Evolutionary conservation across 2,888 invertebrate genomes (phyloP).

Genomic region (Magallana nippona): DNA sequence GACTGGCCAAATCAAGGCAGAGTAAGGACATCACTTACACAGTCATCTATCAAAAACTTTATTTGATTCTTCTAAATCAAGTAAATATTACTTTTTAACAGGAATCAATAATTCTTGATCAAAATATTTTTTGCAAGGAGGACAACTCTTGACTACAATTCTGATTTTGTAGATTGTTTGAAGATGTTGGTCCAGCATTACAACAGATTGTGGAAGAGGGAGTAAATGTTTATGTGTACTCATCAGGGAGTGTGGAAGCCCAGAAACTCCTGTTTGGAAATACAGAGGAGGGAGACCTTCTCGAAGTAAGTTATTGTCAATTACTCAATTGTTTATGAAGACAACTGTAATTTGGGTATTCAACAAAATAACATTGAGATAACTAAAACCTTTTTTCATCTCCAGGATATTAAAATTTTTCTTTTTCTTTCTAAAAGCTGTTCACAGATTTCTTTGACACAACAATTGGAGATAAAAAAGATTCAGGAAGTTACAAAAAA

Average conservation of each 20-base stretch:
- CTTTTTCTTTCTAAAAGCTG: constrained; percentile 79
- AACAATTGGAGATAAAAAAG: constrained; percentile 89
- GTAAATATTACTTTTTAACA: no score
- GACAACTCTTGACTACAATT: neutral
- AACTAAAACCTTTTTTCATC: no score
- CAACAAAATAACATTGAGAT: no score
- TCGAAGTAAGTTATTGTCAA: constrained; percentile 80
- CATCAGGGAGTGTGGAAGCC: constrained; percentile 94
- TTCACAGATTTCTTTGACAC: constrained; percentile 93
- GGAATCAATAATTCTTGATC: no score
- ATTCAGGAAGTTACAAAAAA: constrained; percentile 87
- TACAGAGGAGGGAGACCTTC: constrained; percentile 87
- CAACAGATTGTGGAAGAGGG: constrained; percentile 87
- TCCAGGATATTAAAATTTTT: constrained; percentile 41
- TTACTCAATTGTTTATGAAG: neutral
- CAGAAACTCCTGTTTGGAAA: constrained; percentile 92
- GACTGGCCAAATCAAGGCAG: constrained; percentile 89
- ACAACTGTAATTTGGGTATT: no score
- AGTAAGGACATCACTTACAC: constrained; percentile 85
- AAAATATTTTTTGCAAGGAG: neutral
- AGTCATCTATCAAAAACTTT: no score
- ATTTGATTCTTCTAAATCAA: no score
- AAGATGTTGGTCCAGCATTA: constrained; percentile 89
- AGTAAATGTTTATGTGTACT: constrained; percentile 90
- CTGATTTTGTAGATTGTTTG: constrained; percentile 87